These are phyloP conservation scores for Neomicropteryx cornuta DNA, from an alignment of 1,140 invertebrate genomes.

Conservation along the genomic window DNA sequence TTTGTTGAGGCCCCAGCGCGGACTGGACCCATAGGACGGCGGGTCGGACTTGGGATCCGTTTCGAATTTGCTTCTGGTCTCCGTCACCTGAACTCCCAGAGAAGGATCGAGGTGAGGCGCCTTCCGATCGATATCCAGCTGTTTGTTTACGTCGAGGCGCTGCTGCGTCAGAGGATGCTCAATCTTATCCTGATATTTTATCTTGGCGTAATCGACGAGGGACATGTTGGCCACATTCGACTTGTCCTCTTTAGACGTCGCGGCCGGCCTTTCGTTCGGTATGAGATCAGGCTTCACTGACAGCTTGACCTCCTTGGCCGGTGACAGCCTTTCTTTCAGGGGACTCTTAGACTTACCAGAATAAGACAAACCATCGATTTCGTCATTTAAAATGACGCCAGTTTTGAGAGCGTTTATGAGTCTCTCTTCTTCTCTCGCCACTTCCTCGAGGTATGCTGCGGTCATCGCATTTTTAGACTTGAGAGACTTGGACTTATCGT, in stretches of 20 bases:
- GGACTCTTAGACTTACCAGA: constrained; percentile 5
- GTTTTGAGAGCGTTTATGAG: constrained; percentile 68
- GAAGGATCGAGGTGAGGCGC: constrained; percentile 28
- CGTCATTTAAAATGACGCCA: constrained; percentile 54
- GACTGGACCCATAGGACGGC: constrained; percentile 29
- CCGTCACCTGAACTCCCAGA: constrained; percentile 30
- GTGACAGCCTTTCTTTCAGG: constrained; percentile 16
- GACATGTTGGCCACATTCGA: constrained; percentile 34
- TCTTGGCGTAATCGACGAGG: constrained; percentile 53
- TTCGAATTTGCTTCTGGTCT: constrained; percentile 36
- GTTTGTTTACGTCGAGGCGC: constrained; percentile 42
- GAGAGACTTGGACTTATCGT: constrained; percentile 12
- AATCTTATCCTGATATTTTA: constrained; percentile 48
- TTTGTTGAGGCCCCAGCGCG: constrained; percentile 28
- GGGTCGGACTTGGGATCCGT: constrained; percentile 25
- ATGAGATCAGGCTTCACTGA: constrained; percentile 33
- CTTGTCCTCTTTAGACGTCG: constrained; percentile 15
- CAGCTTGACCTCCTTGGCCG: constrained; percentile 14
- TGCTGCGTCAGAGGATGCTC: constrained; percentile 37
- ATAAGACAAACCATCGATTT: constrained; percentile 16
- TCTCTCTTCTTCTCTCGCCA: constrained; percentile 67
- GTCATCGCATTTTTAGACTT: constrained; percentile 5
- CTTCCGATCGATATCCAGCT: constrained; percentile 31
- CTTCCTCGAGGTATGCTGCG: constrained; percentile 45
- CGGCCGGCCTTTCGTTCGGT: constrained; percentile 15